Conservation (phyloP, 2,888 invertebrate species). For the Eupithecia subfuscata region DNA sequence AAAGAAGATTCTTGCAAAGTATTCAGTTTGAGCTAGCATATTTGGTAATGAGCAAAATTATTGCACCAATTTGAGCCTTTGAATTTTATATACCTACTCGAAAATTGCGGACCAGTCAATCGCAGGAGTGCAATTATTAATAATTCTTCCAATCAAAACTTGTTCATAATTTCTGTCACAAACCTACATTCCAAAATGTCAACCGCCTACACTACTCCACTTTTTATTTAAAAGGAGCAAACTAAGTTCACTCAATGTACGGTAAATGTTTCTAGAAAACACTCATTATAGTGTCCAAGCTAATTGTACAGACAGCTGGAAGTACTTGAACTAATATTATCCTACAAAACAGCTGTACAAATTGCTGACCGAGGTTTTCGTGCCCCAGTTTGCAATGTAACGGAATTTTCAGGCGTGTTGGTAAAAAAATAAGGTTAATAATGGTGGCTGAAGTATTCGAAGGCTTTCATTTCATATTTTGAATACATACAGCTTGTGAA, state of each 20-base stretch:
- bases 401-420: conserved; percentile 24
- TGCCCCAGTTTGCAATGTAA: conserved; percentile 35
- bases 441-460: neutral
- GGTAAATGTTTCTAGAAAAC: conserved; percentile 26
- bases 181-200: neutral
- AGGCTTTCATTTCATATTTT: neutral
- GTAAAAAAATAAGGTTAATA: neutral
- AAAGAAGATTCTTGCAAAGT: neutral
- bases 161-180: neutral
- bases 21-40: neutral
- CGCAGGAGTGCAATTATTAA: neutral
- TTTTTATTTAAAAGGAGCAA: conserved; percentile 2
- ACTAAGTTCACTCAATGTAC: neutral
- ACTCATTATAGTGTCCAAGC: conserved; percentile 36
- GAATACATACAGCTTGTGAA: neutral
- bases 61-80: neutral
- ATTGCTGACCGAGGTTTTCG: conserved; percentile 54
- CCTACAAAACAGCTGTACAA: conserved; percentile 61
- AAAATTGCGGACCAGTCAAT: no score
- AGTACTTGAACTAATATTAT: conserved; percentile 12
- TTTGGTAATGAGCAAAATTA: neutral
- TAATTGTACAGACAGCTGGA: conserved; percentile 39
- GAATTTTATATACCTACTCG: neutral
- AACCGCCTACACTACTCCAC: neutral
- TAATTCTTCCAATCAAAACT: neutral